Percentiles rank a stretch among this genome's conserved stretches.
These are phyloP conservation scores for Athalia circularis DNA, from an alignment of 2,888 invertebrate species.

Conservation along the genomic window DNA sequence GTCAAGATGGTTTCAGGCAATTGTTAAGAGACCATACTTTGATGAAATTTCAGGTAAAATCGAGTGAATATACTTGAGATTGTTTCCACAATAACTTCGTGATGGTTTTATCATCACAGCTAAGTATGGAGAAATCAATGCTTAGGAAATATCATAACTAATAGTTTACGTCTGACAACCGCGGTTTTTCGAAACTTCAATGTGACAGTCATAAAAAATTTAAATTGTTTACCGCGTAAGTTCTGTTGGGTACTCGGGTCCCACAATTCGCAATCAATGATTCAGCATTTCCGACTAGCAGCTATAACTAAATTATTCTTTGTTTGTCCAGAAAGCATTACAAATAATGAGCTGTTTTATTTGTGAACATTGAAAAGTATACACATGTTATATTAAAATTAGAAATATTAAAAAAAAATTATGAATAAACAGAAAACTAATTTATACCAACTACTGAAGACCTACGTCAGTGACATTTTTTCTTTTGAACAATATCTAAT, in stretches of 20 bases:
- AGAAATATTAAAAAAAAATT: conserved; percentile 3
- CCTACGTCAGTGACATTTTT: background rate
- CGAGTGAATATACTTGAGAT: background rate
- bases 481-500: conserved; percentile 7
- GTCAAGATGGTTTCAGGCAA: background rate
- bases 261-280: too few relatives aligned
- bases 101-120: conserved; percentile 15
- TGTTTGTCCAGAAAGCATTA: too few relatives aligned
- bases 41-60: conserved; percentile 9
- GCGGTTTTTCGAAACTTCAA: too few relatives aligned
- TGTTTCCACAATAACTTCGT: background rate
- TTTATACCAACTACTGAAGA: background rate
- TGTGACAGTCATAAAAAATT: too few relatives aligned
- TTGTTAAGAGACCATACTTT: background rate
- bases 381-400: conserved; percentile 38
- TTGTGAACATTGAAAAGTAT: conserved; percentile 34
- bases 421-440: too few relatives aligned
- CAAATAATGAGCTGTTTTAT: conserved; percentile 24
- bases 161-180: too few relatives aligned
- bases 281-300: too few relatives aligned
- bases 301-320: too few relatives aligned
- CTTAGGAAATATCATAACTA: conserved; percentile 8
- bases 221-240: too few relatives aligned
- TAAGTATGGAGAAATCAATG: conserved; percentile 22
- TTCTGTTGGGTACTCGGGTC: too few relatives aligned